Evolutionary conservation across 1,140 invertebrate genomes (phyloP).

Genomic region (Nebria ingens): DNA sequence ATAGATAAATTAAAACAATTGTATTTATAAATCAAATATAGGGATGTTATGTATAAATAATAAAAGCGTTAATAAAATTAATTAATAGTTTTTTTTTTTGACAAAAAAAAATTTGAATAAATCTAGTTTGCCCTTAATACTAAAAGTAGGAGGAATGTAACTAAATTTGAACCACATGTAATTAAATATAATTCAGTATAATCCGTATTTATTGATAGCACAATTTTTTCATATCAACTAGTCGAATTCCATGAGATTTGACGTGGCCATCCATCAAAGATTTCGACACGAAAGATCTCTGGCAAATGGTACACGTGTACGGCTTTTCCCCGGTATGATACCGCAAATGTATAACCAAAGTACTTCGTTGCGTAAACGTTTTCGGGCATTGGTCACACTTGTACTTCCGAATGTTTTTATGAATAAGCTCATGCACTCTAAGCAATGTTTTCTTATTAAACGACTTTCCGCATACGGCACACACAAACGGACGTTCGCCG

Average conservation of each 20-base stretch:
- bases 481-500: constrained; percentile 49
- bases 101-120: too few relatives aligned
- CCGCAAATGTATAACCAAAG: constrained; percentile 10
- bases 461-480: constrained; percentile 47
- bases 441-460: constrained; percentile 24
- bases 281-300: constrained; percentile 22
- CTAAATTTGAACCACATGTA: too few relatives aligned
- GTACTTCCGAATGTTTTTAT: constrained; percentile 27
- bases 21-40: too few relatives aligned
- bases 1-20: too few relatives aligned
- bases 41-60: too few relatives aligned
- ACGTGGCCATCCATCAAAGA: constrained; percentile 21
- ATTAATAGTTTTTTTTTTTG: too few relatives aligned
- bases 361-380: constrained; percentile 12
- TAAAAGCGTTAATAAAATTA: too few relatives aligned
- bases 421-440: constrained; percentile 41
- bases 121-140: too few relatives aligned
- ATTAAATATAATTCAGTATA: too few relatives aligned
- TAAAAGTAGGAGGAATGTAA: too few relatives aligned
- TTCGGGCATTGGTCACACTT: constrained; percentile 27
- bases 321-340: constrained; percentile 38
- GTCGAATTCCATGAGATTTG: constrained; percentile 19
- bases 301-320: constrained; percentile 34
- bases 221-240: too few relatives aligned
- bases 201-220: too few relatives aligned